Percentiles rank a stretch among this genome's conserved stretches.
phyloP scores from a whole-genome alignment of 2,888 invertebrate genomes.

The Masnerella sp. region DNA sequence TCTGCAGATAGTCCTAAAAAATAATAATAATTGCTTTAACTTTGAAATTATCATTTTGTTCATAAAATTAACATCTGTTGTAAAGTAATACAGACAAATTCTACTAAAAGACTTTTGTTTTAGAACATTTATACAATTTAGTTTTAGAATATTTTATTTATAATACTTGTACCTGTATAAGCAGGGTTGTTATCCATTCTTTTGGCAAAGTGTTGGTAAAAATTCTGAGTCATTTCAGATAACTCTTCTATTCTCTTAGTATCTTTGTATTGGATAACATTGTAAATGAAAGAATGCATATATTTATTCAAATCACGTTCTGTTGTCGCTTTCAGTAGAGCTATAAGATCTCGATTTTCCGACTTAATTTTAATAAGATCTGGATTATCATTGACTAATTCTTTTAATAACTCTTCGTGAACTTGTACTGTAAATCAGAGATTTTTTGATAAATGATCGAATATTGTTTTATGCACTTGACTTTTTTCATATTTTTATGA shows the following conservation, averaged over 20 bases:
- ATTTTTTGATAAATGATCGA: constrained; percentile 10
- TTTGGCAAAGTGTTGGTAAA: constrained; percentile 89
- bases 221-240: constrained; percentile 93
- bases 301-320: constrained; percentile 84
- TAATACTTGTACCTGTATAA: constrained; percentile 79
- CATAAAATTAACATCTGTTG: too few relatives aligned
- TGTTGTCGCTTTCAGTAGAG: constrained; percentile 69
- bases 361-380: constrained; percentile 79
- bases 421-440: constrained; percentile 75
- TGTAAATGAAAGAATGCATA: constrained; percentile 83
- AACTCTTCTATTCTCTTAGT: constrained; percentile 87
- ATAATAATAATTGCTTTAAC: too few relatives aligned
- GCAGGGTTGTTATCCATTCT: constrained; percentile 84
- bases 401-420: constrained; percentile 75
- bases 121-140: neutral
- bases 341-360: constrained; percentile 74
- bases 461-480: neutral
- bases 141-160: neutral
- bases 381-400: constrained; percentile 77
- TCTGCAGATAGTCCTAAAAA: constrained; percentile 80
- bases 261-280: constrained; percentile 81
- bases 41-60: too few relatives aligned
- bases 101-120: too few relatives aligned
- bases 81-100: neutral
- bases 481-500: neutral